Percentiles rank a stretch among this genome's conserved stretches.
Conservation (phyloP, 2,113 vertebrate genomes). For the Columba livia region DNA sequence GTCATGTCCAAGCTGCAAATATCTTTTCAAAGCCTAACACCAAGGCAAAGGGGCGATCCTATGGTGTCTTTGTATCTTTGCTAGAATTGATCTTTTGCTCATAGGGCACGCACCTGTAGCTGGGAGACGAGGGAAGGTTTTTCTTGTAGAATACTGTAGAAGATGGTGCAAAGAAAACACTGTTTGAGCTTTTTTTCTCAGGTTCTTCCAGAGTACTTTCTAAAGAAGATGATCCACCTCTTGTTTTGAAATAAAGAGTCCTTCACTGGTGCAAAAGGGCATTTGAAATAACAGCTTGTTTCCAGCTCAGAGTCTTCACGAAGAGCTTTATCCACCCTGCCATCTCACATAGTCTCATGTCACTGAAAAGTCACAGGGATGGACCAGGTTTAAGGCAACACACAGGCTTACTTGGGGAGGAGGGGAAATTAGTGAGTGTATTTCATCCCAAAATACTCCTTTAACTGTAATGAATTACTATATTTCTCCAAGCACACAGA, state of each 20-base stretch:
- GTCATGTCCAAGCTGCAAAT: neutral
- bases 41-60: neutral
- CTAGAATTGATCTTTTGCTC: neutral
- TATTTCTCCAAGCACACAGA: neutral
- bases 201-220: neutral
- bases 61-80: neutral
- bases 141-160: neutral
- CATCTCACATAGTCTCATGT: fast-evolving
- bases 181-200: neutral
- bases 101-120: neutral
- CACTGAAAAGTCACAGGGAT: neutral
- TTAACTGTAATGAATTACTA: neutral
- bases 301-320: neutral
- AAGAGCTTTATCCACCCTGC: neutral
- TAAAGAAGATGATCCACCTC: neutral
- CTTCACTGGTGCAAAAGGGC: neutral
- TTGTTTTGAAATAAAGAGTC: neutral
- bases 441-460: neutral
- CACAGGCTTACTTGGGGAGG: neutral
- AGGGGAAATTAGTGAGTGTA: neutral
- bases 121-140: neutral
- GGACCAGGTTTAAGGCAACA: neutral
- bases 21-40: neutral
- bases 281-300: neutral
- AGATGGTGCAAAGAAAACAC: neutral